Base-by-base conservation (phyloP, 53 echinoderm and acorn worm species). In the Antedon mediterranea region DNA sequence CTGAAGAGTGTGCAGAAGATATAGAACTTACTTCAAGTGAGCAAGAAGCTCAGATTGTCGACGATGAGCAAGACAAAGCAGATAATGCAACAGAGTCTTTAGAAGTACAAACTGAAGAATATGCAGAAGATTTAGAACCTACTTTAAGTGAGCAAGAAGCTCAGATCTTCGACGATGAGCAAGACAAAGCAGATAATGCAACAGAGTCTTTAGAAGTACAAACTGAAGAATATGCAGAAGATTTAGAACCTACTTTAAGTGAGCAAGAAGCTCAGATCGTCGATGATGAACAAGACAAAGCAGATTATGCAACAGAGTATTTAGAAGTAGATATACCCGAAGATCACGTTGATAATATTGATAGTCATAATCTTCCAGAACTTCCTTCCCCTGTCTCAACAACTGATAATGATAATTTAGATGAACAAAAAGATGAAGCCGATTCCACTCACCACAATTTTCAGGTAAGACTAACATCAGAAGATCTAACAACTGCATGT, bases 391-490 rank as follows among this genome's bases (percentile, higher is more conserved):
- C 57, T 18, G 20, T 57, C 23, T 57, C 57, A 57, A 57, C 57
- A 57, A 57, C 9, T 18, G 57, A 57, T 23, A 3, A 23, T 11
- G 57, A 57, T 6, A 80, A 34, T 77, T 43, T 44, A 77, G 37
- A 42, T 77, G 43, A 77, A 0, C 34, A 14, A 34, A 43, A 30
- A 30, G 43, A 42, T 42, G 44, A 20, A 14, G 28, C 30, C 33
- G 78, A 77, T 23, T 30, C 15, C 26, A 9, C 32, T 9, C 18
- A 23, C 11, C 23, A 18, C 0, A 14, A 77, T 77, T 23, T 77
- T 33, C 34, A 33, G 33, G 78, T 77, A 33, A 44, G 44, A 43
- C 43, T 44, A 78, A 32, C 71, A 32, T 79, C 71, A 4, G 32
- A 71, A 43, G 72, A 32, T 20, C 15, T 29, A 26, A 0, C 79